phyloP scores from a whole-genome alignment of 2,888 invertebrate species.

The Coronaproctus castanopsis region DNA sequence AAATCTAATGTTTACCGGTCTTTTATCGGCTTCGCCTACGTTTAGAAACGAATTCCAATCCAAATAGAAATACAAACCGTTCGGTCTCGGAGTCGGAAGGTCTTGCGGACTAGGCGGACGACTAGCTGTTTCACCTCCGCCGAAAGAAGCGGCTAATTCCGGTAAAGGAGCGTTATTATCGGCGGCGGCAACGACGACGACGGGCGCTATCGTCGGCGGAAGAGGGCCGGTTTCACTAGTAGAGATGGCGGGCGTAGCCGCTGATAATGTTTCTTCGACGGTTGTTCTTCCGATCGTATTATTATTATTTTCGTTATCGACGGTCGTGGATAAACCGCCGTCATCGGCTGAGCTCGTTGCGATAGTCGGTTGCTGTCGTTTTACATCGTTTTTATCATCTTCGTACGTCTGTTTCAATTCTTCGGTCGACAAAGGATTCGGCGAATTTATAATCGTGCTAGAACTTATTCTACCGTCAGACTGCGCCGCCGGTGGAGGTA shows the following conservation, averaged over 20 bases:
- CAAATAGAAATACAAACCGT: conserved; percentile 63
- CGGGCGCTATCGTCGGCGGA: too few species aligned
- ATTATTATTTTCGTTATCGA: conserved; percentile 9
- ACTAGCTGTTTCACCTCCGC: conserved; percentile 32
- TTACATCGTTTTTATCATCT: conserved; percentile 31
- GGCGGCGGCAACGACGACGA: too few species aligned
- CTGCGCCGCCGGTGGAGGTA: not conserved
- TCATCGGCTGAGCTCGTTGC: not conserved
- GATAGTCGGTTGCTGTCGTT: conserved; percentile 28
- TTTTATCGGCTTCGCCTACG: conserved; percentile 49
- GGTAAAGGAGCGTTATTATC: conserved; percentile 31
- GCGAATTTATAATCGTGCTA: conserved; percentile 20
- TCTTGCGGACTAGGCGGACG: conserved; percentile 35
- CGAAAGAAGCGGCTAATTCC: conserved; percentile 58
- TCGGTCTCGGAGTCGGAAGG: conserved; percentile 26
- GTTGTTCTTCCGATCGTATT: conserved; percentile 12
- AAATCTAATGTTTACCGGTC: conserved; percentile 49
- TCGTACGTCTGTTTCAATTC: conserved; percentile 14
- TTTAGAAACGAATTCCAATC: conserved; percentile 75
- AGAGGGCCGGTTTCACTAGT: conserved; percentile 1
- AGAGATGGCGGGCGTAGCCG: not conserved
- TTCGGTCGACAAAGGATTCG: conserved; percentile 27
- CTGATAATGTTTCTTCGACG: conserved; percentile 4
- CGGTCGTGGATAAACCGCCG: not conserved
- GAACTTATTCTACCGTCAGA: not conserved